These are phyloP conservation scores for Lycia hirtaria DNA, from an alignment of 2,888 invertebrate species.

Conservation along the genomic window DNA sequence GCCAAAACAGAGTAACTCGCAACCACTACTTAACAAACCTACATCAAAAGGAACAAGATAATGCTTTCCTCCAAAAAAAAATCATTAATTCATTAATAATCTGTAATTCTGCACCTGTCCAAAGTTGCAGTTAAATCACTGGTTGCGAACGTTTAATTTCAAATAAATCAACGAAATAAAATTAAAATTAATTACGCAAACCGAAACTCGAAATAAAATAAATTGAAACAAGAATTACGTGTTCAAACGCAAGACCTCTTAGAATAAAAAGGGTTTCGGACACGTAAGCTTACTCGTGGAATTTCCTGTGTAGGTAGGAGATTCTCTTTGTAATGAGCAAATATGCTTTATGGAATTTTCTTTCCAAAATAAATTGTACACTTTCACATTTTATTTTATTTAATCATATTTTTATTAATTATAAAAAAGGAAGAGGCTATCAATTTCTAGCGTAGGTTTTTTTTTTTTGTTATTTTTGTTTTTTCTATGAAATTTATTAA, in stretches of 20 bases:
- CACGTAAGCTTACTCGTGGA: slow-evolving; percentile 4
- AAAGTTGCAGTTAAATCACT: slow-evolving; percentile 11
- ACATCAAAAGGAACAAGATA: neutral
- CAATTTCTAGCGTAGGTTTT: too few species aligned
- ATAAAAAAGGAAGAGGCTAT: too few species aligned
- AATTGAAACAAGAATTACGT: slow-evolving; percentile 4
- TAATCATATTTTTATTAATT: too few species aligned
- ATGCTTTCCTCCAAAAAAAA: neutral
- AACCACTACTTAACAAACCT: neutral
- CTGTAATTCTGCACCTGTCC: slow-evolving; percentile 15
- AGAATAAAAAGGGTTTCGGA: slow-evolving; percentile 7
- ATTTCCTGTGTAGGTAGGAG: slow-evolving; percentile 7
- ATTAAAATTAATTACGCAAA: slow-evolving; percentile 11
- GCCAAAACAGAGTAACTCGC: neutral
- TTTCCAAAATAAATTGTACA: neutral
- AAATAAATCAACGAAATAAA: slow-evolving; percentile 9
- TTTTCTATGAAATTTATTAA: too few species aligned
- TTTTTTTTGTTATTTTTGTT: too few species aligned
- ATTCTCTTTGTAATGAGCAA: neutral
- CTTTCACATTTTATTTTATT: neutral
- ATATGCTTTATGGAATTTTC: neutral
- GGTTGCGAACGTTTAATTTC: slow-evolving; percentile 8
- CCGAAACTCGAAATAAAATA: slow-evolving; percentile 2
- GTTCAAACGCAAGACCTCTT: slow-evolving; percentile 1
- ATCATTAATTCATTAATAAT: slow-evolving; percentile 6